Evolutionary conservation across 1,140 invertebrate genomes (phyloP), one percentile per base, ranked within the genome.

Genomic region (Pogonognathellus flavescens): DNA sequence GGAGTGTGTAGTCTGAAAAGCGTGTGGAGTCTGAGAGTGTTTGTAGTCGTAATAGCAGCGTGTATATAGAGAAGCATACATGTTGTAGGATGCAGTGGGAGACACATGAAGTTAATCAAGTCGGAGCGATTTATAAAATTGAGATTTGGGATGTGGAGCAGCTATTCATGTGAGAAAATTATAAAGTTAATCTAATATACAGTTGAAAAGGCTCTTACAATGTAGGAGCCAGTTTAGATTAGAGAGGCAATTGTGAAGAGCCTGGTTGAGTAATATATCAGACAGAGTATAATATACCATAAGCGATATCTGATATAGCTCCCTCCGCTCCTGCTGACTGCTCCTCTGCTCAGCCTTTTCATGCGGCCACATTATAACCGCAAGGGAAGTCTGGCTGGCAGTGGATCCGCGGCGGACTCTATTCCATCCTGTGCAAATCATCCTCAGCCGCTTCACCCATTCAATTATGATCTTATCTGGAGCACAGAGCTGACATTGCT

Each of bases 131-230:
- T 86, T 86, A 86, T 76, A 82, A 86, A 86, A 86, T 86, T 86
- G 83, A 86, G 82, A 86, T 86, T 86, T 84, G 83, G 86, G 52
- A 52, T 81, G 83, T 25, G 83, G 84, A 80, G 41, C 52, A 85
- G 80, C 83, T 86, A 88, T 88, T 86, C 85, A 88, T 76, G 70
- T 88, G 87, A 88, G 87, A 87, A 87, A 88, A 88, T 88, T 88
- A 88, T 88, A 88, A 88, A 88, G 86, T 88, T 88, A 88, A 88
- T 88, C 87, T 88, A 80, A 85, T 84, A 84, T 84, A 85, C 86
- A 85, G 85, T 87, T 87, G 86, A 88, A 88, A 87, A 86, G 87
- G 82, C 82, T 84, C 82, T 87, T 82, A 87, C 87, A 87, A 87
- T 87, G 87, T 83, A 66, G 76, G 76, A 85, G 82, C 87, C 62